Conservation (phyloP, 2,888 invertebrate species). For the Oithona nana region DNA sequence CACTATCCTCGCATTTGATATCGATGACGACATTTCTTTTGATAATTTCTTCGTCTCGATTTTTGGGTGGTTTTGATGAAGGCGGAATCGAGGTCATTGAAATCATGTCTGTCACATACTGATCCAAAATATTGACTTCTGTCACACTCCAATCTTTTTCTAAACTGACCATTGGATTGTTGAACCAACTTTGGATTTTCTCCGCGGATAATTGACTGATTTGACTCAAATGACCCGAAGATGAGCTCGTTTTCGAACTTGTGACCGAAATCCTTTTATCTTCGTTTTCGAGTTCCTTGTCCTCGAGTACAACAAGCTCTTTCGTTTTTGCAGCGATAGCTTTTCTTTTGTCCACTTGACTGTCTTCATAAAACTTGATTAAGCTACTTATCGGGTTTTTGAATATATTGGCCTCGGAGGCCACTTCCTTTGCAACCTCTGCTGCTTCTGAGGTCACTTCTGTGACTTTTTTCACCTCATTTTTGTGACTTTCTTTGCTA, state of each 20-base stretch:
- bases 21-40: neutral
- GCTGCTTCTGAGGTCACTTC: neutral
- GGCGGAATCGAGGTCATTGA: neutral
- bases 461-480: neutral
- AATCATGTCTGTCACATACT: slow-evolving; percentile 8
- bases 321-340: neutral
- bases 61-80: neutral
- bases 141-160: neutral
- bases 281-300: neutral
- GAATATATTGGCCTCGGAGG: neutral
- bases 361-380: slow-evolving; percentile 11
- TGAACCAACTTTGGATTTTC: slow-evolving; percentile 1
- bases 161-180: neutral
- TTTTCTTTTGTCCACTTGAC: neutral
- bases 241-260: neutral
- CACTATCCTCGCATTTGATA: no score
- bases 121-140: slow-evolving; percentile 7
- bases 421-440: neutral
- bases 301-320: neutral
- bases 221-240: neutral
- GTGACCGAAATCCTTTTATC: neutral
- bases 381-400: slow-evolving; percentile 10
- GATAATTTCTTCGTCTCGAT: neutral
- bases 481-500: no score
- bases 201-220: slow-evolving; percentile 7